Base-by-base conservation (phyloP, 2,797 vertebrate genomes). In the Buphagus erythrorhynchus region DNA sequence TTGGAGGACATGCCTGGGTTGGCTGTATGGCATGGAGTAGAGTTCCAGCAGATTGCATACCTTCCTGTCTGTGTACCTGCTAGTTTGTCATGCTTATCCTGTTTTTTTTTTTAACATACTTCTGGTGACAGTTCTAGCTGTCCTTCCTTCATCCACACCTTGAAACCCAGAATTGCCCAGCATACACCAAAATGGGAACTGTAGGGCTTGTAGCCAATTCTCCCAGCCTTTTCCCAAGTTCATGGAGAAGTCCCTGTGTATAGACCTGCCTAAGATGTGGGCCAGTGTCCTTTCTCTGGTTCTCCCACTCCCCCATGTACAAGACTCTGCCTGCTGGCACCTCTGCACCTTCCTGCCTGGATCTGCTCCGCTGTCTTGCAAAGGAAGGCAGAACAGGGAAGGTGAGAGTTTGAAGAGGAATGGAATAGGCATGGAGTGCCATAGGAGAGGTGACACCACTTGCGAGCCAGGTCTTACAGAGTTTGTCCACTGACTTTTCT, bases 241-340 rank as follows among this genome's bases (percentile, higher is more conserved):
- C 31, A 11, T 0, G 0, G 57, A 78, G 43, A 85, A 82, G 33
- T 16, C 25, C 10, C 25, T 55, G 21, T 58, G 40, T 25, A 28
- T 14, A 21, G 67, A 40, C 21, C 18, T 86, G 11, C 8, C 36
- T 59, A 38, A 78, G 29, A 25, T 88, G 29, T 45, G 33, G 20
- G 16, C 42, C 40, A 8, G 33, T 1, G 0, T 65, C n/a, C 55
- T 38, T 63, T 42, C 13, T 29, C 42, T 57, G 35, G 21, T 88
- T 83, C 55, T 86, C 35, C 36, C 38, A 40, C 20, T 69, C 9
- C 6, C 4, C 11, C 21, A 7, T 1, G 0, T 33, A 45, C 0
- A 3, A 67, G 16, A 24, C 38, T 46, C 20, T 80, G 51, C 46
- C 61, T 66, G 13, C 57, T 54, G 62, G 17, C 54, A 57, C 20